phyloP scores from a whole-genome alignment of 23 tunicate genomes.

The Trididemnum clinides region DNA sequence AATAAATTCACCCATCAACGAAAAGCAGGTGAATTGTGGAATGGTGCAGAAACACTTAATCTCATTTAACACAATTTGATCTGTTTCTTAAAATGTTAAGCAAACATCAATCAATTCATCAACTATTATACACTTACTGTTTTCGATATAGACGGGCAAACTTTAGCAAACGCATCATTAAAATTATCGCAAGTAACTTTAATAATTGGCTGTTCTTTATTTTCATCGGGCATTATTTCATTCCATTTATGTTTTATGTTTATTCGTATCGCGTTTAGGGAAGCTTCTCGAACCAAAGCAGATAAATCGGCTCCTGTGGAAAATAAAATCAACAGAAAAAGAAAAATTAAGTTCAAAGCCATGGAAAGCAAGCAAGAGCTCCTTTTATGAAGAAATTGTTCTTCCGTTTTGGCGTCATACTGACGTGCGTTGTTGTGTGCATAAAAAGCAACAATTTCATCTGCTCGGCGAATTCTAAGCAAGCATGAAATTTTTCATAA shows the following conservation, averaged over 20 bases:
- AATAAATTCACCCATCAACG: neutral
- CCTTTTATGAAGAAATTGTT: neutral
- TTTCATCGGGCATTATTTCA: constrained; percentile 32
- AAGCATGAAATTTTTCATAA: too few species aligned
- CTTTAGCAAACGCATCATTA: constrained; percentile 59
- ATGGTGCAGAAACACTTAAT: too few species aligned
- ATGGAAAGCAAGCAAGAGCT: neutral
- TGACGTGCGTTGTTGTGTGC: neutral
- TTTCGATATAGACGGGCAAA: constrained; percentile 60
- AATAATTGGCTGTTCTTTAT: neutral
- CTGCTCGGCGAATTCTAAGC: too few species aligned
- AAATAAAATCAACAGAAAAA: neutral
- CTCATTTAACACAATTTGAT: too few species aligned
- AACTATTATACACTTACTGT: constrained; percentile 30
- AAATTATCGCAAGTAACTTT: constrained; percentile 42
- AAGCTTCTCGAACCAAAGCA: constrained; percentile 81
- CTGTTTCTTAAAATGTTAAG: too few species aligned
- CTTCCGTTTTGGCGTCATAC: neutral
- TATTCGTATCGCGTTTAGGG: constrained; percentile 61
- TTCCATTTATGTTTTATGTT: constrained; percentile 43
- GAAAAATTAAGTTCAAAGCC: neutral
- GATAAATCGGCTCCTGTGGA: constrained; percentile 82
- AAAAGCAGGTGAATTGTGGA: neutral
- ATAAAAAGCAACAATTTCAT: neutral
- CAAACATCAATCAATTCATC: too few species aligned